Evolutionary conservation across 2,888 invertebrate species (phyloP), one percentile per base, ranked within the genome.

Genomic region (Glaucopsyche alexis): DNA sequence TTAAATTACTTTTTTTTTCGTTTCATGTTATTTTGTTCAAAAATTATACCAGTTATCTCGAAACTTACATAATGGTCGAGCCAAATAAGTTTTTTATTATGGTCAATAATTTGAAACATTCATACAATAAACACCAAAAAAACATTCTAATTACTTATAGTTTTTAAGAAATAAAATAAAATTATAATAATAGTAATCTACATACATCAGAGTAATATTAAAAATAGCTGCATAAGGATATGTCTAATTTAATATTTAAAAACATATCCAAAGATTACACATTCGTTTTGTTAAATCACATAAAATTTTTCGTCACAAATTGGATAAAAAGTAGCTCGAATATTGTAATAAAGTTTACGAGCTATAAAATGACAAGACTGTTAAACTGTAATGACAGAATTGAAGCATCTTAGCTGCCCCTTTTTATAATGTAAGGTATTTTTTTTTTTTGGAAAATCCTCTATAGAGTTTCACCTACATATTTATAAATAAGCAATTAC

Each of bases 181-280:
- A 3, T 29, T 2, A 29, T 29, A 29, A 29, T 29, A 29, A 29
- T 29, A 29, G 29, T 29, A 29, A 16, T 38, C 60, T 38, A 60
- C 5, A 38, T 60, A 60, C 11, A 29, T 13, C 29, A 60, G 29
- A 60, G 55, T 0, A 55, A 8, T 52, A 52, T 11, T 55, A 13
- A 40, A 6, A 47, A 47, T 47, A 55, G 19, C 19, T 55, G 19
- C 19, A 55, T 11, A 29, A 14, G 60, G 60, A 60, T 60, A 60
- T 60, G 60, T 55, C 19, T 55, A 55, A 55, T 55, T 55, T 55
- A 19, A 19, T 19, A 55, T 55, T 55, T 55, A 55, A 42, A 29
- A 55, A 55, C 19, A 19, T 55, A 55, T 9, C 16, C 55, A 55
- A 55, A 5, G 11, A 19, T 60, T 13, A 38, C 29, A 29, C 60